Evolutionary conservation across 2,888 invertebrate species (phyloP).

Genomic region (Hedya salicella): DNA sequence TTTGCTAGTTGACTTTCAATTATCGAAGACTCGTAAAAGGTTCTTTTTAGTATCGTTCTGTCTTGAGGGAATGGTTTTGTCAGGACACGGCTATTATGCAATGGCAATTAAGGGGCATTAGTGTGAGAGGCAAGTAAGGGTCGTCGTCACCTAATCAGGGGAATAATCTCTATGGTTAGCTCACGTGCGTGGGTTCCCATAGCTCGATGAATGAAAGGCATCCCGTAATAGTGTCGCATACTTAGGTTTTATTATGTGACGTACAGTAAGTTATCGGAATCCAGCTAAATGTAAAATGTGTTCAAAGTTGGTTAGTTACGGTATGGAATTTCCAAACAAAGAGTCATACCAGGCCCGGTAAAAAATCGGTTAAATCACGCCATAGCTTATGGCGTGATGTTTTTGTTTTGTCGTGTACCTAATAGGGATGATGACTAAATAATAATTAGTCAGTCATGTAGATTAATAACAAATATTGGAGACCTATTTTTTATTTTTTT

Average conservation of each 20-base stretch:
- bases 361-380: too few species aligned
- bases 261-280: too few species aligned
- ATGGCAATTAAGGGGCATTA: slow-evolving; percentile 34
- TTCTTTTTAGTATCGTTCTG: slow-evolving; percentile 24
- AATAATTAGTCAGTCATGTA: too few species aligned
- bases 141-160: slow-evolving; percentile 75
- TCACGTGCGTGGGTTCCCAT: slow-evolving; percentile 72
- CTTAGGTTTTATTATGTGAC: not conserved
- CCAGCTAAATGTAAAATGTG: too few species aligned
- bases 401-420: not conserved
- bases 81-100: slow-evolving; percentile 26
- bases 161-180: slow-evolving; percentile 75
- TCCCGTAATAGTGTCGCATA: not conserved
- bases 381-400: slow-evolving; percentile 21
- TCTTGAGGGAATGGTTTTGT: slow-evolving; percentile 28
- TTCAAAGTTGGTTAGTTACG: too few species aligned
- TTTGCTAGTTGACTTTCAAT: slow-evolving; percentile 40
- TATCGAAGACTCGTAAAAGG: slow-evolving; percentile 31
- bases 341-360: too few species aligned
- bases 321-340: too few species aligned
- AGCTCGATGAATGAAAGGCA: slow-evolving; percentile 47
- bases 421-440: too few species aligned
- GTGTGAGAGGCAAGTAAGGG: slow-evolving; percentile 56
- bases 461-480: too few species aligned
- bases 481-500: too few species aligned